Conservation (phyloP, 35 echinoderm and acorn worm genomes). For the Apostichopus parvimensis region DNA sequence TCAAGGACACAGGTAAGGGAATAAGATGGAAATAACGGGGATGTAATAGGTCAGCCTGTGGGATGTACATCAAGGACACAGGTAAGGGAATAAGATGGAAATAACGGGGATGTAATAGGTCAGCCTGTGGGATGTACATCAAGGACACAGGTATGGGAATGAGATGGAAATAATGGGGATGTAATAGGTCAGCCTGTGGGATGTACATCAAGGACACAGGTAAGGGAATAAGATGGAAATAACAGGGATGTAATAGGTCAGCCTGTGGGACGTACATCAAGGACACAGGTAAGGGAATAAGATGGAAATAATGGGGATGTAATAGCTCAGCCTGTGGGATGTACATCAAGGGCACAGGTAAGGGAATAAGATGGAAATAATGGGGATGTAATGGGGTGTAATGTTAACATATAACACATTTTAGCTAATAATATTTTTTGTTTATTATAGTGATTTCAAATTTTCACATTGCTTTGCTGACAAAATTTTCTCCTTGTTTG, state of each 20-base stretch:
- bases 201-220: conserved; percentile 87
- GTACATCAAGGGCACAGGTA: conserved; percentile 88
- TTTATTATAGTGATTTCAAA: too few relatives aligned
- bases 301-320: too few relatives aligned
- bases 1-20: conserved; percentile 83
- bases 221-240: not conserved
- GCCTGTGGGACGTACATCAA: conserved; percentile 83
- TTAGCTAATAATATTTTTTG: too few relatives aligned
- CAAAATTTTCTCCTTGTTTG: too few relatives aligned
- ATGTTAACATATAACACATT: too few relatives aligned
- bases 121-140: conserved; percentile 80
- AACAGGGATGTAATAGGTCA: too few relatives aligned
- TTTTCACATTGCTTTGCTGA: too few relatives aligned
- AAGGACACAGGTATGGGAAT: conserved; percentile 78
- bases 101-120: too few relatives aligned
- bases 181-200: conserved; percentile 51
- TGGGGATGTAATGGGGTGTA: too few relatives aligned
- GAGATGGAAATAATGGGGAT: too few relatives aligned
- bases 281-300: conserved; percentile 77
- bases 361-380: not conserved
- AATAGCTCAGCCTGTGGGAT: conserved; percentile 83
- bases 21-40: not conserved
- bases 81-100: conserved; percentile 46
- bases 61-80: conserved; percentile 85
- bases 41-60: conserved; percentile 35